Conservation (phyloP, 1,140 invertebrate genomes). For the Trachymyrmex septentrionalis region DNA sequence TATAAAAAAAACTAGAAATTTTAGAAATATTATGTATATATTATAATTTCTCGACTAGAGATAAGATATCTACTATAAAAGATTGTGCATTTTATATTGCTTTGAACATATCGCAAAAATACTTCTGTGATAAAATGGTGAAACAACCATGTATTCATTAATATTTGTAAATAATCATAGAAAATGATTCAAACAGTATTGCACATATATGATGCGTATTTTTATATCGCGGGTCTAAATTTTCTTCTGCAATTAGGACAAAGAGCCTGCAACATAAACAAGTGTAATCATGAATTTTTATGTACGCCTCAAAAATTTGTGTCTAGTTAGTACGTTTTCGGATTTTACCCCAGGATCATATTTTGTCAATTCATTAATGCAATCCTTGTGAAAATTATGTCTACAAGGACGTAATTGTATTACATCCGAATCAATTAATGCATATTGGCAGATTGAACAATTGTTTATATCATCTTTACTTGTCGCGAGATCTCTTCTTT, state of each 20-base stretch:
- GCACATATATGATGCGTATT: background rate
- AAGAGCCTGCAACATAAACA: conserved; percentile 45
- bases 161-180: background rate
- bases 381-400: conserved; percentile 43
- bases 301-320: background rate
- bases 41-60: conserved; percentile 6
- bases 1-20: background rate
- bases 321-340: background rate
- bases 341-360: conserved; percentile 33
- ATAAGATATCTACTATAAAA: background rate
- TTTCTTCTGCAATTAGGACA: conserved; percentile 54
- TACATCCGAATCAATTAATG: conserved; percentile 16
- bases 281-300: background rate
- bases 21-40: background rate
- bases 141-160: background rate
- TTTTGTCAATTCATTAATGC: conserved; percentile 19
- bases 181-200: background rate
- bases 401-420: conserved; percentile 33
- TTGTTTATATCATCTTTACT: conserved; percentile 36
- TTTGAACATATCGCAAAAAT: background rate
- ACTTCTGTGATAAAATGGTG: background rate
- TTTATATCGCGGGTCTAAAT: background rate
- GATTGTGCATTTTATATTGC: background rate
- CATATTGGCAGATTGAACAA: conserved; percentile 57
- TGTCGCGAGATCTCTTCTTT: background rate